Base-by-base conservation (phyloP, 2,797 vertebrate genomes). In the Molossus molossus region DNA sequence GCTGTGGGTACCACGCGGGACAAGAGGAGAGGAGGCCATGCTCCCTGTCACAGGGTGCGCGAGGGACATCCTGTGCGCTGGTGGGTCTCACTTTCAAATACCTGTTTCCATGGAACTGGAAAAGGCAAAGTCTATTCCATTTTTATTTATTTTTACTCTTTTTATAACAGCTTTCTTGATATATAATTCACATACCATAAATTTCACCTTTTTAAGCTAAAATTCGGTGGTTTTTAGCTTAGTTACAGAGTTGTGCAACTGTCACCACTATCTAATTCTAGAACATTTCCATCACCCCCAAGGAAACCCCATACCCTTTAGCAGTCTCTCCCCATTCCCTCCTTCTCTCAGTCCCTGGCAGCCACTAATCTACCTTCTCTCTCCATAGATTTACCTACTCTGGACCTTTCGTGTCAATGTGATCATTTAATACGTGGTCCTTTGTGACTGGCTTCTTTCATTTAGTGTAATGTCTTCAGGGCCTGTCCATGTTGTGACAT, bases 81-180 rank as follows among this genome's bases (percentile, higher is more conserved):
- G 27, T 25, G 12, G 23, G 33, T 89, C 64, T 62, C 40, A 23
- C 65, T 69, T 87, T 64, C 81, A 85, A 48, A 77, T 25, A 57
- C 64, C 69, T 50, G 29, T 82, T 87, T 87, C 64, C 9, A 3
- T 12, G 29, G 64, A 70, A 9, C 40, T 7, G 23, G 14, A 64
- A 40, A 25, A 87, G 89, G 45, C 75, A 81, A 93, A 92, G 87
- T 13, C 85, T 80, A 64, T 23, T 62, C 40, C 33, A 15, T 53
- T 58, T 65, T 62, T 84, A 73, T 73, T 82, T 83, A 37, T 57
- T 95, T 94, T 67, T 48, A 8, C 27, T 92, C 60, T 83, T 86
- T 94, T 83, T 88, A n/a, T 65, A 88, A 50, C 10, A 86, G 33
- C 18, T 69, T 95, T 91, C 90, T 55, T 83, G 81, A 81, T 48